phyloP scores from a whole-genome alignment of 2,797 vertebrate species.

The Pelodytes ibericus region DNA sequence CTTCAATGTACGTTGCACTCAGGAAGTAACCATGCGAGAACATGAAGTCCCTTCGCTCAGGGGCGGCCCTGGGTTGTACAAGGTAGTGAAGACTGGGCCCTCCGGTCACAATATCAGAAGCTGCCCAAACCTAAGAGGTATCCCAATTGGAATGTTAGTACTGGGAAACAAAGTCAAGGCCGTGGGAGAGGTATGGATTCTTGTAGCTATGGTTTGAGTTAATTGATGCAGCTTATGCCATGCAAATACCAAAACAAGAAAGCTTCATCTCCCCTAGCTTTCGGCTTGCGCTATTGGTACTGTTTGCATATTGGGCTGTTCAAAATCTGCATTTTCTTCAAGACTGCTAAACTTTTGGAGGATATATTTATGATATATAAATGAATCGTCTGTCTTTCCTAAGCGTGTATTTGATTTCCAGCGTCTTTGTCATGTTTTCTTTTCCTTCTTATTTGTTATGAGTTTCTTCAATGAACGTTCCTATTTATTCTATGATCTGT shows the following conservation, averaged over 20 bases:
- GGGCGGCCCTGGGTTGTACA: constrained; percentile 97
- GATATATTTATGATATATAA: background rate
- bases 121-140: constrained; percentile 99
- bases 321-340: constrained; percentile 52
- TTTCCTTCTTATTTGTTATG: background rate
- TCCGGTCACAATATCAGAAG: constrained; percentile 99
- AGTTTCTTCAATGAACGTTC: constrained; percentile 27
- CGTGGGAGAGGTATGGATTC: constrained; percentile 96
- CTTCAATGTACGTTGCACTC: constrained; percentile 89
- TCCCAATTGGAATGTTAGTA: constrained; percentile 99
- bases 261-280: constrained; percentile 66
- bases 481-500: constrained; percentile 25
- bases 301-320: constrained; percentile 60
- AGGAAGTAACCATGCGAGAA: constrained; percentile 89
- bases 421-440: constrained; percentile 34
- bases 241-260: constrained; percentile 61
- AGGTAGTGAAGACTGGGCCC: constrained; percentile 99
- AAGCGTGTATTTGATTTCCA: constrained; percentile 45
- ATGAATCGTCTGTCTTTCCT: background rate
- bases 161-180: constrained; percentile 99
- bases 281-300: constrained; percentile 64
- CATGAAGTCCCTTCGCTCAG: constrained; percentile 88
- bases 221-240: constrained; percentile 72
- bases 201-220: constrained; percentile 88
- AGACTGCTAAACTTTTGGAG: background rate